Evolutionary conservation across 2,797 vertebrate species (phyloP), one percentile per base, ranked within the genome.

Genomic region (Rhinichthys osculus): DNA sequence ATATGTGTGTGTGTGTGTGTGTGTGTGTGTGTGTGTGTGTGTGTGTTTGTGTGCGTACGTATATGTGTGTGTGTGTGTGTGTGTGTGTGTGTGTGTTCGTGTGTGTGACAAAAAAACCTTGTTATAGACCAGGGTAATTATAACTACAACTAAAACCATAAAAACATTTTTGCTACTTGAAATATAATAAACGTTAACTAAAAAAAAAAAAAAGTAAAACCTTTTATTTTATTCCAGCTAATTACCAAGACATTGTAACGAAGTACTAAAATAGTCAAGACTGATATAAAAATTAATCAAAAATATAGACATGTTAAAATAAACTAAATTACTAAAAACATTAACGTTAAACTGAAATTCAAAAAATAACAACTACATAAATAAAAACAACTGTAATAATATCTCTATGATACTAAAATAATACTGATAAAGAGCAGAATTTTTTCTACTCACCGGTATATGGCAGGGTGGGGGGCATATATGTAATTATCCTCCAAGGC

Each of bases 401-500:
- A 59, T 57, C 6, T 57, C 21, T 38, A 8, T n/a, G 6, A 54
- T 23, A 17, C 21, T n/a, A 17, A 38, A 40, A 59, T 59, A 40
- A 59, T 10, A 59, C 6, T 35, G 17, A 38, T n/a, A 10, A n/a
- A 14, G 33, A 50, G 4, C 47, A 52, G 42, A 52, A 21, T 27
- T 35, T 30, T 72, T 62, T 44, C 13, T 69, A 91, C 93, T 94
- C 91, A 95, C 95, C 93, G 92, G 92, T 95, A 95, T 83, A 94
- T 93, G 0, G 94, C 93, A 0, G 92, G 93, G 86, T 93, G 93
- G 64, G 93, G 90, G 50, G 93, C 87, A n/a, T 94, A 92, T 84
- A 92, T 87, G 92, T 94, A 93, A 86, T 92, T 86, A 91, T 95
- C 95, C 70, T 95, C 93, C 90, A 94, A 87, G 83, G 92, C 90